phyloP scores from a whole-genome alignment of 2,797 vertebrate genomes.

The Chaenodraco wilsoni region DNA sequence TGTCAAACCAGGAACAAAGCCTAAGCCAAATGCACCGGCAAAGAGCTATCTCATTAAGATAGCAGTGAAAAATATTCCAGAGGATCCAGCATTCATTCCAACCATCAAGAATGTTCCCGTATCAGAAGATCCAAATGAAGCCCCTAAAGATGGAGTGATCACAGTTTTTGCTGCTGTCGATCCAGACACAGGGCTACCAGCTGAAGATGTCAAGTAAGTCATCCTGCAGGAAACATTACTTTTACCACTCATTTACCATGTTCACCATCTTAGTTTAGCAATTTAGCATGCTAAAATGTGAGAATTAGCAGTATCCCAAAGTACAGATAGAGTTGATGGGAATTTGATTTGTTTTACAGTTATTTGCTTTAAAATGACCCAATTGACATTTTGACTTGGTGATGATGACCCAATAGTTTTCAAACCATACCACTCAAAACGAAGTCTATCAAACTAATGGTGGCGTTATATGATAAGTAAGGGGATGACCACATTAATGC shows the following conservation, averaged over 20 bases:
- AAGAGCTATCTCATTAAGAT: slow-evolving; percentile 87
- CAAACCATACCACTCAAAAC: not conserved
- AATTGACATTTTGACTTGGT: not conserved
- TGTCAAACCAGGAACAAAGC: slow-evolving; percentile 1
- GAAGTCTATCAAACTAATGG: not conserved
- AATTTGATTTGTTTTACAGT: not conserved
- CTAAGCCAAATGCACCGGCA: slow-evolving; percentile 27
- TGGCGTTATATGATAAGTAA: not conserved
- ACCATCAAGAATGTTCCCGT: slow-evolving; percentile 76
- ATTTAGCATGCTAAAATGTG: not conserved
- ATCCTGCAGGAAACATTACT: not conserved
- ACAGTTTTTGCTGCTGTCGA: slow-evolving; percentile 86
- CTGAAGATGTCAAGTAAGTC: slow-evolving; percentile 86
- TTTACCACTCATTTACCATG: not conserved
- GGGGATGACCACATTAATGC: not conserved
- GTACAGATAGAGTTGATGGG: no score
- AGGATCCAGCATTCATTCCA: slow-evolving; percentile 86
- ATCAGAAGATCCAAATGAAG: slow-evolving; percentile 80
- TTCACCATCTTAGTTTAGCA: not conserved
- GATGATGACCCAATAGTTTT: not conserved
- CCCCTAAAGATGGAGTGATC: slow-evolving; percentile 74
- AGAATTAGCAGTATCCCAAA: not conserved
- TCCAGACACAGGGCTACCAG: slow-evolving; percentile 86
- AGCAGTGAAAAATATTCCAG: slow-evolving; percentile 87
- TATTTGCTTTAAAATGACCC: not conserved